A percentile compares a stretch with the other conserved stretches of the same genome.
Evolutionary conservation across 64 coral and sea anemone genomes (phyloP).

Genomic region (Pachyseris speciosa): DNA sequence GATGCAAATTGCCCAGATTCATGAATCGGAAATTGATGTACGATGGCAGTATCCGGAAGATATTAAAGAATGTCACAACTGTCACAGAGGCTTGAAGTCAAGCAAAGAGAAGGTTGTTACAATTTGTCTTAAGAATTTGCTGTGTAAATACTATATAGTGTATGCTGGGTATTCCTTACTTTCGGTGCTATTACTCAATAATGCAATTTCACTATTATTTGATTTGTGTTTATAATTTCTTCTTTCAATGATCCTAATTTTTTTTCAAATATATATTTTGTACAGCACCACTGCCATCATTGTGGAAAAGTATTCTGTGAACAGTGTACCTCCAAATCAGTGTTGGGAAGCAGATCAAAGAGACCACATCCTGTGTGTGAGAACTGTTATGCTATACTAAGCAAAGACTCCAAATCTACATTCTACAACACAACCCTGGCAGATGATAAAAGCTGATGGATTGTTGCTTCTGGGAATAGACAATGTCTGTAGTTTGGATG

Average conservation of each 20-base stretch:
- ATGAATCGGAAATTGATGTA: conserved; percentile 91
- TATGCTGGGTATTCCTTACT: no score
- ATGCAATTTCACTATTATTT: no score
- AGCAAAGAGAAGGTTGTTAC: conserved; percentile 76
- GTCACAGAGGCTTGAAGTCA: conserved; percentile 60
- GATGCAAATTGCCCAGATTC: conserved; percentile 94
- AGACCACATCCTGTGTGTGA: conserved; percentile 81
- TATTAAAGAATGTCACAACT: conserved; percentile 70
- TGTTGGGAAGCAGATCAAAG: conserved; percentile 28
- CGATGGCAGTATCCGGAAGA: conserved; percentile 92
- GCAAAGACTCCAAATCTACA: conserved; percentile 83
- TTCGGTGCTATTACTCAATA: no score
- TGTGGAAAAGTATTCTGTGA: conserved; percentile 95
- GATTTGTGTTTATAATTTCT: no score
- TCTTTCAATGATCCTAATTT: no score
- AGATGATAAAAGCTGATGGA: conserved; percentile 65
- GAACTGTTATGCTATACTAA: conserved; percentile 72
- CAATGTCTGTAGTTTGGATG: no score
- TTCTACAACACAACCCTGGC: conserved; percentile 76
- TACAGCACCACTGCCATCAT: conserved; percentile 80
- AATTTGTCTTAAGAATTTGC: neutral
- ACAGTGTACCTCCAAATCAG: conserved; percentile 75
- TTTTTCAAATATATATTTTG: no score
- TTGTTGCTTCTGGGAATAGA: neutral
- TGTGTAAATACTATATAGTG: no score